Percentiles rank a stretch among this genome's conserved stretches.
phyloP scores from a whole-genome alignment of 2,888 invertebrate species.

The Formica aserva region DNA sequence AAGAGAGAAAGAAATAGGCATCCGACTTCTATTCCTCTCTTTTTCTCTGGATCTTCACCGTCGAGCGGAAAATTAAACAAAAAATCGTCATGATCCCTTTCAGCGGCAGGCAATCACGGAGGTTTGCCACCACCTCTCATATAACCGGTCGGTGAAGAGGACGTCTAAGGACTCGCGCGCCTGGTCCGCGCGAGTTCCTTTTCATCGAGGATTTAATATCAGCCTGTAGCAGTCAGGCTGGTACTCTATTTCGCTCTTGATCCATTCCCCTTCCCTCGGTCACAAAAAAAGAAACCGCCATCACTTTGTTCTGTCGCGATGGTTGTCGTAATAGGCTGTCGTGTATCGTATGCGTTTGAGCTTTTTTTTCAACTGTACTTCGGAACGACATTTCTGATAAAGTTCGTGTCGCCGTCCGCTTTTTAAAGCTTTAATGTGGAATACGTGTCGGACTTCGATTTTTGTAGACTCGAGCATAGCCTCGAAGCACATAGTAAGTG shows the following conservation, averaged over 20 bases:
- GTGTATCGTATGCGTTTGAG: not conserved
- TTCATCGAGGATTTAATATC: conserved; percentile 81
- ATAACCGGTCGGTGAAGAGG: conserved; percentile 65
- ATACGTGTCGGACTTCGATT: conserved; percentile 42
- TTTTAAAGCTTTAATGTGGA: conserved; percentile 20
- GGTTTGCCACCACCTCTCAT: conserved; percentile 69
- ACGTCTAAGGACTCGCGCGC: conserved; percentile 60
- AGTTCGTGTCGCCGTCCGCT: conserved; percentile 17
- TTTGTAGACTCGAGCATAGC: conserved; percentile 50
- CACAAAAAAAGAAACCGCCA: conserved; percentile 29
- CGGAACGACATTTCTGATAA: conserved; percentile 21
- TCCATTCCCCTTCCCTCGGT: conserved; percentile 35
- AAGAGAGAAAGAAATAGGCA: not conserved
- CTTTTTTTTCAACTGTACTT: conserved; percentile 6
- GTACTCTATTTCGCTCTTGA: conserved; percentile 63
- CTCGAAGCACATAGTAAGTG: not conserved
- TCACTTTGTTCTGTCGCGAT: conserved; percentile 52
- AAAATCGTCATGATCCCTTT: conserved; percentile 76
- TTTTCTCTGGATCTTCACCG: conserved; percentile 32
- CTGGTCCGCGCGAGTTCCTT: conserved; percentile 69
- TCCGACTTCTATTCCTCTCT: conserved; percentile 24
- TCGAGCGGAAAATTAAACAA: conserved; percentile 78
- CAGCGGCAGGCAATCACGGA: conserved; percentile 77
- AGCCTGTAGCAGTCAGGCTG: conserved; percentile 59
- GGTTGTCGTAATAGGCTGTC: conserved; percentile 1